Conservation (phyloP, 2,888 invertebrate species). For the Chaitophorus viminalis region DNA sequence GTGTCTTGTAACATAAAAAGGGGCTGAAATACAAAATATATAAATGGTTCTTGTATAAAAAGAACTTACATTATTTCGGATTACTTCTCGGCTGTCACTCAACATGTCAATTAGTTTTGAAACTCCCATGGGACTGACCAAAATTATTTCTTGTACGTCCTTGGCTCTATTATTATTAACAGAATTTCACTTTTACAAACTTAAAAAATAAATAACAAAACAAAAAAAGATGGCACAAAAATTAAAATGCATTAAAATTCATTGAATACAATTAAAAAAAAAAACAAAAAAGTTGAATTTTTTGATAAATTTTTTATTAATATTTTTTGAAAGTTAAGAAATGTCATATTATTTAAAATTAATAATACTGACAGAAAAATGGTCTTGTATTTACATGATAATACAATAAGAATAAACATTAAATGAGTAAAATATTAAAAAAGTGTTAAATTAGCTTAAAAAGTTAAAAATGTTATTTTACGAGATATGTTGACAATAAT, state of each 20-base stretch:
- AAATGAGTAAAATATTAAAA: too few relatives aligned
- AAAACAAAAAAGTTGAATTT: not conserved
- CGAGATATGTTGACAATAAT: too few relatives aligned
- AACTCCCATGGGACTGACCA: constrained; percentile 95
- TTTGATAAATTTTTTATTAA: not conserved
- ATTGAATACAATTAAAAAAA: too few relatives aligned
- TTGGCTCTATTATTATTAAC: constrained; percentile 72
- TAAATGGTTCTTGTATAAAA: not conserved
- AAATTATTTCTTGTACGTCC: constrained; percentile 86
- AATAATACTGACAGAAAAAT: not conserved
- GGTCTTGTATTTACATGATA: too few relatives aligned
- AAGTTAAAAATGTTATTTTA: too few relatives aligned
- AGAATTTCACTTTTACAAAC: constrained; percentile 6
- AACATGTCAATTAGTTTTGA: constrained; percentile 97
- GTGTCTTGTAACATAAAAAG: not conserved
- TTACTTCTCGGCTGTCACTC: constrained; percentile 92
- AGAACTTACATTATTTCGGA: constrained; percentile 85
- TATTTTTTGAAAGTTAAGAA: not conserved
- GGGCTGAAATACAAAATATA: constrained; percentile 38
- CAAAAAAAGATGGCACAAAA: not conserved
- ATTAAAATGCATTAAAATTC: too few relatives aligned
- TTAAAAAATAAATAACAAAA: constrained; percentile 18
- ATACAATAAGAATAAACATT: too few relatives aligned
- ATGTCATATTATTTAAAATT: not conserved
- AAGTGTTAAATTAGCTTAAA: too few relatives aligned